These are phyloP conservation scores for Coenobita brevimanus DNA, from an alignment of 1,140 invertebrate species.

Conservation along the genomic window DNA sequence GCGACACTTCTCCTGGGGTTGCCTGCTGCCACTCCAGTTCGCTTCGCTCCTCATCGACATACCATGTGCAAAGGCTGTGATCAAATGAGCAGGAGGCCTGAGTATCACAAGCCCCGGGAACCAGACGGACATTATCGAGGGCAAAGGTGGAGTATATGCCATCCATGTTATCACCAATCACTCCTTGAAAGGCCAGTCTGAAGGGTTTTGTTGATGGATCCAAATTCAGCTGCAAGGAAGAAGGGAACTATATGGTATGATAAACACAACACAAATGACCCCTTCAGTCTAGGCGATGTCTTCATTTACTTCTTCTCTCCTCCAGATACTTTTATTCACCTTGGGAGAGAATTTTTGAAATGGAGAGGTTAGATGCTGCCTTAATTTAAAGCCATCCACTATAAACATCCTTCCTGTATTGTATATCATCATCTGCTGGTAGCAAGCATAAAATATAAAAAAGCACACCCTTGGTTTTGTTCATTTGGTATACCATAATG, in stretches of 20 bases:
- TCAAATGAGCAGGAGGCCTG: conserved; percentile 43
- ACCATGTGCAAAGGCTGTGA: conserved; percentile 18
- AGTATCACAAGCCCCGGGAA: conserved; percentile 24
- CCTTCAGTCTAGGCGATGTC: no score
- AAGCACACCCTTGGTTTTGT: no score
- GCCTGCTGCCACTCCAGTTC: conserved; percentile 30
- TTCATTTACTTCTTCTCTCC: no score
- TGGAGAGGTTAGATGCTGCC: no score
- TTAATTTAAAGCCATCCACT: no score
- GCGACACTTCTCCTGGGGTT: conserved; percentile 17
- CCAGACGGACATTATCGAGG: conserved; percentile 31
- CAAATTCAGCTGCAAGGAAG: neutral
- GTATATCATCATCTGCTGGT: no score
- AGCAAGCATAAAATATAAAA: no score
- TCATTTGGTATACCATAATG: no score
- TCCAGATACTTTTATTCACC: no score
- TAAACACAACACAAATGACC: no score
- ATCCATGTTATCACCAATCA: conserved; percentile 21
- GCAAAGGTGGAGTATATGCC: conserved; percentile 36
- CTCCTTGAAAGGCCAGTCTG: conserved; percentile 38
- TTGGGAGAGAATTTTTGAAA: no score
- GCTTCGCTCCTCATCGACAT: conserved; percentile 1
- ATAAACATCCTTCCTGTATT: no score
- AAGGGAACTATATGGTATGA: neutral
- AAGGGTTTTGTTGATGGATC: conserved; percentile 33